Evolutionary conservation across 2,113 vertebrate genomes (phyloP).

Genomic region (Speoplatyrhinus poulsoni): DNA sequence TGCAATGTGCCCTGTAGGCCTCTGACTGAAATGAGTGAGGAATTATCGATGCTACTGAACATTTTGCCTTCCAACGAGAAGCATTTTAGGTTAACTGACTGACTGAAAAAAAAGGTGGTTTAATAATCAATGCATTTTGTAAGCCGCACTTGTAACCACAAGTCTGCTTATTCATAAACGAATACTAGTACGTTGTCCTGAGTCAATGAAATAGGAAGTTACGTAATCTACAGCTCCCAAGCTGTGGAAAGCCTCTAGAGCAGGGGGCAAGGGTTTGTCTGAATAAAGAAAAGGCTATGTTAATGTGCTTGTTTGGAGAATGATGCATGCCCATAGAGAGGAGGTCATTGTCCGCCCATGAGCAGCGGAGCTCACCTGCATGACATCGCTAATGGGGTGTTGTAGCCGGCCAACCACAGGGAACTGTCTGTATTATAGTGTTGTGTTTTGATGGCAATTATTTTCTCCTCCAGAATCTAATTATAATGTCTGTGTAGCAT

Average conservation of each 20-base stretch:
- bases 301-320: constrained; percentile 21
- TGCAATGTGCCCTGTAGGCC: constrained; percentile 15
- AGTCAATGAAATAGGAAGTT: constrained; percentile 46
- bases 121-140: not conserved
- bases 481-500: not conserved
- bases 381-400: not conserved
- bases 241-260: constrained; percentile 61
- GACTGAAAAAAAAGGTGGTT: not conserved
- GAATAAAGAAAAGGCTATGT: constrained; percentile 42
- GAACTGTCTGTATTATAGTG: not conserved
- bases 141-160: too few relatives aligned
- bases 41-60: constrained; percentile 15
- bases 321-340: constrained; percentile 28
- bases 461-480: too few relatives aligned
- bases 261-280: constrained; percentile 56
- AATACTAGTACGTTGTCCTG: constrained; percentile 16
- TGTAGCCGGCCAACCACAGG: not conserved
- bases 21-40: constrained; percentile 39
- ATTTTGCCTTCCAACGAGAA: too few relatives aligned
- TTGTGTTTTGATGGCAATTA: not conserved
- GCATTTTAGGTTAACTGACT: not conserved
- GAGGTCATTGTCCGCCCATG: constrained; percentile 22
- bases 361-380: constrained; percentile 9
- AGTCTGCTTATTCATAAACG: constrained; percentile 1
- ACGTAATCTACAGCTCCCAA: constrained; percentile 54